These are phyloP conservation scores for Euproctis similis DNA, from an alignment of 2,888 invertebrate species.

Conservation along the genomic window DNA sequence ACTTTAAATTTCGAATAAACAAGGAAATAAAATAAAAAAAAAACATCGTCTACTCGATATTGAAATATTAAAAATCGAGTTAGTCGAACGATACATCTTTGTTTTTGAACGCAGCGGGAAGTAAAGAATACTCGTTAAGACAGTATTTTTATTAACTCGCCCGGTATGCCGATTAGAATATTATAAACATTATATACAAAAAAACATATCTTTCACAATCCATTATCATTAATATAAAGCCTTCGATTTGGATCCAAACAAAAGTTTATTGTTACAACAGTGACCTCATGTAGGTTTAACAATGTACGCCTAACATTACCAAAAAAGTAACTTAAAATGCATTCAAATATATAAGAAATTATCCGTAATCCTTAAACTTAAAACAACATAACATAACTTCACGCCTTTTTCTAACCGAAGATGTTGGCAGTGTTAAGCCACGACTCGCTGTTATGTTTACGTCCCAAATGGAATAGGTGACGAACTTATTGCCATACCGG, in stretches of 20 bases:
- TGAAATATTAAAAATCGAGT: slow-evolving; percentile 38
- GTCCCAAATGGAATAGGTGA: too few species aligned
- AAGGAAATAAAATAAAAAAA: too few species aligned
- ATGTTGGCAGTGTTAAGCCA: too few species aligned
- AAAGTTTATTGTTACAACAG: slow-evolving; percentile 26
- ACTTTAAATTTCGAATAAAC: too few species aligned
- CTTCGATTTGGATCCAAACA: slow-evolving; percentile 28
- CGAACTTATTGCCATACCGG: too few species aligned
- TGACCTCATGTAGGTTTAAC: slow-evolving; percentile 21
- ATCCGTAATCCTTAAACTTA: too few species aligned
- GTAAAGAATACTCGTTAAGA: slow-evolving; percentile 55
- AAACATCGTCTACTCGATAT: slow-evolving; percentile 42
- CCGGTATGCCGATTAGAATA: slow-evolving; percentile 65
- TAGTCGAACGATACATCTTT: slow-evolving; percentile 55
- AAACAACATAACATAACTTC: too few species aligned
- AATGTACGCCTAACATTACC: slow-evolving; percentile 9
- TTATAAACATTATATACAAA: slow-evolving; percentile 60
- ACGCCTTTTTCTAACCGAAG: too few species aligned
- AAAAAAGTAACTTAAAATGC: slow-evolving; percentile 11
- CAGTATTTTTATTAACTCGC: slow-evolving; percentile 68
- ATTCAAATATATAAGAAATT: background rate
- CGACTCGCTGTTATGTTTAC: too few species aligned
- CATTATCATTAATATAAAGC: slow-evolving; percentile 41
- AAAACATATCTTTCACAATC: slow-evolving; percentile 52
- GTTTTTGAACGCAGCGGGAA: slow-evolving; percentile 67